Evolutionary conservation across 2,797 vertebrate species (phyloP).

Genomic region (Danio kyathit): DNA sequence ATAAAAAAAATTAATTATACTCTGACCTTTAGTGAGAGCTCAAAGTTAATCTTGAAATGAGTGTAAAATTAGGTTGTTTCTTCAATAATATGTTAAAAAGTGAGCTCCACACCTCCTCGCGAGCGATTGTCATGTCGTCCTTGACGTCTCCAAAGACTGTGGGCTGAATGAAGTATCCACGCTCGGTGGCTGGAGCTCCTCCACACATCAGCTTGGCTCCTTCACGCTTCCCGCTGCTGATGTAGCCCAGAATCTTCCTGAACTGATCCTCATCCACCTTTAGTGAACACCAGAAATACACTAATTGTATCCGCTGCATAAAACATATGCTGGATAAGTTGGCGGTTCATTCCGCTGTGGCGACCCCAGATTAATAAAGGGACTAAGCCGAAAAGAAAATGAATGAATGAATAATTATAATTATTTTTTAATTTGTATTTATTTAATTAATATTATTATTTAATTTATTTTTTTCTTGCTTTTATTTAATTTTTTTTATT

Average conservation of each 20-base stretch:
- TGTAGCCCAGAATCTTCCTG: constrained; percentile 93
- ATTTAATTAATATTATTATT: too few relatives aligned
- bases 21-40: not conserved
- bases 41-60: not conserved
- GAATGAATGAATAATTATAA: too few relatives aligned
- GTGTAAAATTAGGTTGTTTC: not conserved
- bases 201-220: constrained; percentile 95
- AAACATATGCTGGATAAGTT: too few relatives aligned
- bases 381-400: too few relatives aligned
- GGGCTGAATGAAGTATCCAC: constrained; percentile 95
- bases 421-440: too few relatives aligned
- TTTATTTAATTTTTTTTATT: too few relatives aligned
- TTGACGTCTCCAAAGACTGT: constrained; percentile 94
- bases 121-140: constrained; percentile 93
- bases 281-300: not conserved
- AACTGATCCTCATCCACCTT: constrained; percentile 94
- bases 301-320: too few relatives aligned
- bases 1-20: too few relatives aligned
- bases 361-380: too few relatives aligned
- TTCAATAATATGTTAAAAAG: not conserved
- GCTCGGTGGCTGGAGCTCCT: constrained; percentile 86
- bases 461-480: too few relatives aligned
- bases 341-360: too few relatives aligned
- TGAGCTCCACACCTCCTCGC: constrained; percentile 87
- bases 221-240: constrained; percentile 86